Evolutionary conservation across 2,888 invertebrate species (phyloP), one percentile per base, ranked within the genome.

Genomic region (Diarsia mendica): DNA sequence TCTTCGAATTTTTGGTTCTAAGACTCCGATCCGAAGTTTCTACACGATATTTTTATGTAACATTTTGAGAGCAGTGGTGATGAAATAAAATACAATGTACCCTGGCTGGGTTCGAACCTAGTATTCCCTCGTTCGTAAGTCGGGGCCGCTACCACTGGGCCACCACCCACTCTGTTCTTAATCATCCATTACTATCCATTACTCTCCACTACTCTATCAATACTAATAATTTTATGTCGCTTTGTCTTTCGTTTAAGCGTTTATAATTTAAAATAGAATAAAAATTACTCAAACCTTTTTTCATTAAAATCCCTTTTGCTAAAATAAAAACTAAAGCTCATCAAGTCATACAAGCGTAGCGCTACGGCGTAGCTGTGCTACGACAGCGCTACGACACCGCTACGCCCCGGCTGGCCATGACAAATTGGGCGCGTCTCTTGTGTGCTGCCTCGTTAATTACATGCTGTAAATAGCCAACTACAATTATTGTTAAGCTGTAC

Each of bases 371-470:
- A 87, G 85, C 82, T 78, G 76, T 75, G 67, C 83, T 87, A 84
- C 89, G 80, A 84, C 81, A 77, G 64, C 63, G 67, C 83, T 86
- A 83, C 89, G 82, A 84, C 83, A 79, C 71, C 67, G 76, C 85
- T 87, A 84, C 86, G 86, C 68, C 82, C 83, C 85, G 87, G 83
- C 87, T 86, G 88, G 89, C 87, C 91, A 89, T 93, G 92, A 94
- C 92, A 93, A 93, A 93, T 93, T 92, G 91, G 88, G 82, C 88
- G 85, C 90, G 90, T 92, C 91, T 92, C 90, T 75, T 75, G 88
- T 90, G 89, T 89, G 90, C 89, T 81, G 86, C 91, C 89, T 88
- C 90, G 93, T 92, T 94, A 93, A 94, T 93, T 93, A 92, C 91
- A 88, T 80, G 86, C 86, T 90, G 89, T 91, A 92, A 93, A 92